Evolutionary conservation across 2,888 invertebrate species (phyloP).

Genomic region (Phyllotreta cruciferae): DNA sequence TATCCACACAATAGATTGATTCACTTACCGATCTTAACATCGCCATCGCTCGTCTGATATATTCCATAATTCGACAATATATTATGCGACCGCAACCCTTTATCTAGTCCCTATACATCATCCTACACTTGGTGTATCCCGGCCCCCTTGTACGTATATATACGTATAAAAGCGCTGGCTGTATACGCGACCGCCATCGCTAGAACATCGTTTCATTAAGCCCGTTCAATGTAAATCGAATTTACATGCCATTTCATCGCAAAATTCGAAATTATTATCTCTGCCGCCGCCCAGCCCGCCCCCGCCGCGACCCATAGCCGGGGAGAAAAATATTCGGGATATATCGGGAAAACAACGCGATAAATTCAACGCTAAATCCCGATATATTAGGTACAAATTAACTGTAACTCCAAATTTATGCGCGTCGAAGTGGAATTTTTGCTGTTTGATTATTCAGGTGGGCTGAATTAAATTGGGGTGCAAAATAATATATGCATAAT

Average conservation of each 20-base stretch:
- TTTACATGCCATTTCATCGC: constrained; percentile 35
- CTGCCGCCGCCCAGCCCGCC: neutral
- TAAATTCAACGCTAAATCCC: no score
- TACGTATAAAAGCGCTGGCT: constrained; percentile 25
- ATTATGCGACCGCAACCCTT: constrained; percentile 31
- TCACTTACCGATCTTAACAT: no score
- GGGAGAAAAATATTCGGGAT: constrained; percentile 19
- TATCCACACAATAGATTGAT: no score
- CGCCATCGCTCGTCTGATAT: constrained; percentile 8
- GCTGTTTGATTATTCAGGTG: no score
- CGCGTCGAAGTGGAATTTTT: no score
- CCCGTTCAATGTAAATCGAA: constrained; percentile 36
- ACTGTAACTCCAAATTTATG: no score
- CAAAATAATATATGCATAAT: no score
- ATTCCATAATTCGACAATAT: constrained; percentile 33
- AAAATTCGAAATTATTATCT: constrained; percentile 36
- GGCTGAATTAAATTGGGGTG: no score
- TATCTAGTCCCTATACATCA: constrained; percentile 36
- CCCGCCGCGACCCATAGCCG: neutral
- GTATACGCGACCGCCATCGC: constrained; percentile 5
- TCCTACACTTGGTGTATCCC: constrained; percentile 26
- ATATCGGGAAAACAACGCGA: neutral
- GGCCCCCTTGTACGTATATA: neutral
- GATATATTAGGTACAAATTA: no score
- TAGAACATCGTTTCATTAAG: constrained; percentile 32